Evolutionary conservation across 2,888 invertebrate genomes (phyloP), one percentile per base, ranked within the genome.

Genomic region (Oscheius myriophilus): DNA sequence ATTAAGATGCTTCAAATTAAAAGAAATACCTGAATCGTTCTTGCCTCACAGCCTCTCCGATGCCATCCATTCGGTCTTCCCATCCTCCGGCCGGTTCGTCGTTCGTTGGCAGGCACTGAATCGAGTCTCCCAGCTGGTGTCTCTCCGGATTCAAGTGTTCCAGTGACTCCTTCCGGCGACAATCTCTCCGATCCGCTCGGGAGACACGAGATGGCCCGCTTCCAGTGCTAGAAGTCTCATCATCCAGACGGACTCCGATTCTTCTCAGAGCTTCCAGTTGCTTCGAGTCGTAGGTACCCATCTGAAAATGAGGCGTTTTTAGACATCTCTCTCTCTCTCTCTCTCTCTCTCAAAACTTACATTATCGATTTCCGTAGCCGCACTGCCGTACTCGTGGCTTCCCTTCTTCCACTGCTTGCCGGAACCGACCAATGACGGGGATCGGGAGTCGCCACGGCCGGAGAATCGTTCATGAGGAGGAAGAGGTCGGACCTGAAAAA

Each of bases 61-160:
- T 69, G 9, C 67, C 33, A 41, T 71, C 70, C n/a, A 55, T 45
- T 18, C 51, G 57, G 46, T 66, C 66, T n/a, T 43, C 61, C 58
- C 71, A 49, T 41, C 52, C 45, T 43, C 61, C 61, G 1, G 55
- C 42, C 12, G 52, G 46, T 14, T 62, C 68, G 14, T 57, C 62
- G 14, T 67, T 68, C 12, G 70, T 66, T 9, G 79, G 70, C 2
- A 80, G 69, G 42, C 80, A 80, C 59, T 80, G 80, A 39, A 80
- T 80, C 46, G 79, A 80, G 58, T 76, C 75, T 12, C 67, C 70
- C 21, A 79, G 67, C 7, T 54, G 68, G 26, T 63, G 54, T 33
- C 61, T 33, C 11, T 66, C 63, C 0, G 54, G 54, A 12, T 43
- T 64, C 39, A 71, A 25, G 55, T 58, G 58, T 26, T 74, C 64